Percentiles rank a stretch among this genome's conserved stretches.
phyloP scores from a whole-genome alignment of 2,113 vertebrate species.

The Neotoma lepida region DNA sequence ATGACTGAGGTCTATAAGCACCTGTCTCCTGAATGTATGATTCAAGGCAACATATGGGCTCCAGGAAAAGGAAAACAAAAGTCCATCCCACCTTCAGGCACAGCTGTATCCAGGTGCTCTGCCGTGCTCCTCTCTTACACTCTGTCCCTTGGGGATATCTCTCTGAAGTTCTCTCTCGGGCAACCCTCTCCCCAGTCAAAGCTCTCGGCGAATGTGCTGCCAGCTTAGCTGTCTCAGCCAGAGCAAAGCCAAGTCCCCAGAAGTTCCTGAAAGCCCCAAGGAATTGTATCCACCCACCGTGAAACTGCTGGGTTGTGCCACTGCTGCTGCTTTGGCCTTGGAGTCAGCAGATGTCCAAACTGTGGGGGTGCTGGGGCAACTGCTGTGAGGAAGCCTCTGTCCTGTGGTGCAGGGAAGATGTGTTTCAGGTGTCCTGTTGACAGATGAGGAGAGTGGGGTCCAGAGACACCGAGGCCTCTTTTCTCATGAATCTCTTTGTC shows the following conservation, averaged over 20 bases:
- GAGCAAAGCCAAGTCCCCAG: neutral
- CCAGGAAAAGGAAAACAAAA: neutral
- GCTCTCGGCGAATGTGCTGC: neutral
- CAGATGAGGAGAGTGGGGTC: neutral
- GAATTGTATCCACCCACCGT: neutral
- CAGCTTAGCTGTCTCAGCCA: neutral
- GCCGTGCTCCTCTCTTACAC: fast-evolving
- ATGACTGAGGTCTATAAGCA: neutral
- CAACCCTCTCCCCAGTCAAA: neutral
- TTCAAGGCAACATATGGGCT: neutral
- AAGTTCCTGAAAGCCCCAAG: neutral
- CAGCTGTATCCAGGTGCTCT: neutral
- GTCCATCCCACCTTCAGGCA: neutral
- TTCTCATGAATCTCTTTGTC: neutral
- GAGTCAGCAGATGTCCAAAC: no score
- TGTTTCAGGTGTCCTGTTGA: neutral
- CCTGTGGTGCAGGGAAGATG: neutral
- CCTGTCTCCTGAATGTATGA: neutral
- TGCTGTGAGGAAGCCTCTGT: neutral
- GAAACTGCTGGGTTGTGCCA: neutral
- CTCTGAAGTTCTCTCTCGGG: neutral
- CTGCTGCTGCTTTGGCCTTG: no score
- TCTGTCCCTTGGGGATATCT: neutral
- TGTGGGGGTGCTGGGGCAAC: neutral
- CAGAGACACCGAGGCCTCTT: neutral